Evolutionary conservation across 2,888 invertebrate species (phyloP).

Genomic region (Drosophila pseudotalamancana): DNA sequence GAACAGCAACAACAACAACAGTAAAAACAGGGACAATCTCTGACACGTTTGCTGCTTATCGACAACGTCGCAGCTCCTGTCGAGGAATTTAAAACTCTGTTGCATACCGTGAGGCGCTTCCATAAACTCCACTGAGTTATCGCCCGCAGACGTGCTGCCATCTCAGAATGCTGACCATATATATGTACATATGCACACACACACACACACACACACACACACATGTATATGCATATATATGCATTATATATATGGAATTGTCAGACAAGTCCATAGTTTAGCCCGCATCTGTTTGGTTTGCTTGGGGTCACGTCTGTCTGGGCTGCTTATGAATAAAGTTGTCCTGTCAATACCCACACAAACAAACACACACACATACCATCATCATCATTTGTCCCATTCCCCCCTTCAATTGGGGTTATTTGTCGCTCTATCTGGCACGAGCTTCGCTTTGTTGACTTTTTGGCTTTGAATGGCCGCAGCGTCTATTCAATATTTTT

Average conservation of each 20-base stretch:
- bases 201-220: no score
- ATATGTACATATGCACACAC: constrained; percentile 41
- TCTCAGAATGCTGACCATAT: constrained; percentile 59
- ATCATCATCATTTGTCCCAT: constrained; percentile 34
- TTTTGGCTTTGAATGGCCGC: constrained; percentile 74
- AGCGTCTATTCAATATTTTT: constrained; percentile 73
- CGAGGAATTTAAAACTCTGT: constrained; percentile 52
- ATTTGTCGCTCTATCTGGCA: constrained; percentile 75
- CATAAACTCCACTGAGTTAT: constrained; percentile 77
- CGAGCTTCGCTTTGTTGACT: constrained; percentile 67
- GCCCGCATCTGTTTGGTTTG: constrained; percentile 50
- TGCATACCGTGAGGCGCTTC: constrained; percentile 53
- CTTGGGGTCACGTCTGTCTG: constrained; percentile 60
- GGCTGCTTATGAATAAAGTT: constrained; percentile 79
- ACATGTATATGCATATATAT: neutral
- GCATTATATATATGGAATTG: neutral
- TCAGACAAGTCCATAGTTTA: constrained; percentile 23
- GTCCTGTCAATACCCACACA: constrained; percentile 69
- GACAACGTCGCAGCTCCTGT: constrained; percentile 39
- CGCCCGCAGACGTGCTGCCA: constrained; percentile 77
- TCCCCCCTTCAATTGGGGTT: constrained; percentile 77
- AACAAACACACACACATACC: constrained; percentile 1
- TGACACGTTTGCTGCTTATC: constrained; percentile 69
- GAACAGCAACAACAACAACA: constrained; percentile 22
- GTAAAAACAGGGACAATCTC: constrained; percentile 24